These are phyloP conservation scores for Perca schrenkii DNA, from an alignment of 2,113 vertebrate species.

Conservation along the genomic window DNA sequence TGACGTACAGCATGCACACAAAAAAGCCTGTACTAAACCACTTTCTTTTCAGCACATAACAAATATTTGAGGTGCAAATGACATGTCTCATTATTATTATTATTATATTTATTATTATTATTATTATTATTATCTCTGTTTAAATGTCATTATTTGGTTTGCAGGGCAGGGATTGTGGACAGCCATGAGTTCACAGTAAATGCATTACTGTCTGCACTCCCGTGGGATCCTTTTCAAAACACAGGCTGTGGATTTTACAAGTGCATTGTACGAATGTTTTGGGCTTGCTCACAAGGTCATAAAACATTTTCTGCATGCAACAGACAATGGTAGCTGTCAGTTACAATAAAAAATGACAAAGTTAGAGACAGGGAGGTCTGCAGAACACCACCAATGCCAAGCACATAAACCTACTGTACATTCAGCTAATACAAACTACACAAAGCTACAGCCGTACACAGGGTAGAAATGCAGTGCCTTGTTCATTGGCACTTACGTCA, in stretches of 20 bases:
- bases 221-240: constrained; percentile 1
- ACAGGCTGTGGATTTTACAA: constrained; percentile 19
- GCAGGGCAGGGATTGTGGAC: background rate
- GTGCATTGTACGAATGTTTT: constrained; percentile 15
- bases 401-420: background rate
- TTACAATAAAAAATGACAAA: constrained; percentile 13
- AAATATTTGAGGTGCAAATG: constrained; percentile 9
- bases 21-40: background rate
- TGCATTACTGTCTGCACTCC: background rate
- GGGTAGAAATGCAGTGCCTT: background rate
- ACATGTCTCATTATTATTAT: background rate
- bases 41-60: background rate
- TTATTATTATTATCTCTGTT: background rate
- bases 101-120: background rate
- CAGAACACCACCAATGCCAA: constrained; percentile 14
- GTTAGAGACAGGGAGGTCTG: constrained; percentile 8
- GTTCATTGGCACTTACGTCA: rapidly evolving
- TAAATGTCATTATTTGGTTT: constrained; percentile 2
- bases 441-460: background rate
- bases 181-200: background rate
- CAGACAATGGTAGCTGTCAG: constrained; percentile 29
- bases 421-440: background rate
- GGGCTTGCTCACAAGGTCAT: constrained; percentile 26
- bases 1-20: background rate
- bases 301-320: constrained; percentile 30